Conservation (phyloP, 2,797 vertebrate species). For the Hipposideros larvatus region DNA sequence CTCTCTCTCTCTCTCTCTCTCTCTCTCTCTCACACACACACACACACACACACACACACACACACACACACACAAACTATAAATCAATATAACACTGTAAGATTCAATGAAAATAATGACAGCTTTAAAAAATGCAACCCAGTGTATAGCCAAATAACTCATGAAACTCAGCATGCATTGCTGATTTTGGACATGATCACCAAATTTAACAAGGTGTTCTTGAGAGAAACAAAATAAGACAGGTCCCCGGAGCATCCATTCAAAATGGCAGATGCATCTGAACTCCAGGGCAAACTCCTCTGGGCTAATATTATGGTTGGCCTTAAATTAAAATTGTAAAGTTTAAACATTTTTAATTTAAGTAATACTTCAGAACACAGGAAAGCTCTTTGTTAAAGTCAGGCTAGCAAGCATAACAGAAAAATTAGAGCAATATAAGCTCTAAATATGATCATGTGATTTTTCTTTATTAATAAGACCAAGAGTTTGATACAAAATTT, state of each 20-base stretch:
- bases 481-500: background rate
- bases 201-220: conserved; percentile 81
- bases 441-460: background rate
- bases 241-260: conserved; percentile 60
- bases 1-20: no score
- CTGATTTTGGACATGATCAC: conserved; percentile 81
- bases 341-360: conserved; percentile 70
- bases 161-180: conserved; percentile 71
- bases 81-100: conserved; percentile 81
- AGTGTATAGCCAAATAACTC: conserved; percentile 70
- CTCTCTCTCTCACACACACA: background rate
- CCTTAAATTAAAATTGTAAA: conserved; percentile 69
- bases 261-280: conserved; percentile 73
- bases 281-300: conserved; percentile 66
- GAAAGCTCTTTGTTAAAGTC: conserved; percentile 4
- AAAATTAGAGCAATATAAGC: conserved; percentile 6
- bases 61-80: conserved; percentile 46
- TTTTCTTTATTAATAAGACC: background rate
- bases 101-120: conserved; percentile 78
- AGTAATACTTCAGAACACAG: conserved; percentile 48
- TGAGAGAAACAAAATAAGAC: conserved; percentile 82
- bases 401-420: background rate
- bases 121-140: conserved; percentile 66
- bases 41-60: conserved; percentile 1
- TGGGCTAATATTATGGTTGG: conserved; percentile 74